Evolutionary conservation across 2,113 vertebrate species (phyloP).

Genomic region (Bubo bubo): DNA sequence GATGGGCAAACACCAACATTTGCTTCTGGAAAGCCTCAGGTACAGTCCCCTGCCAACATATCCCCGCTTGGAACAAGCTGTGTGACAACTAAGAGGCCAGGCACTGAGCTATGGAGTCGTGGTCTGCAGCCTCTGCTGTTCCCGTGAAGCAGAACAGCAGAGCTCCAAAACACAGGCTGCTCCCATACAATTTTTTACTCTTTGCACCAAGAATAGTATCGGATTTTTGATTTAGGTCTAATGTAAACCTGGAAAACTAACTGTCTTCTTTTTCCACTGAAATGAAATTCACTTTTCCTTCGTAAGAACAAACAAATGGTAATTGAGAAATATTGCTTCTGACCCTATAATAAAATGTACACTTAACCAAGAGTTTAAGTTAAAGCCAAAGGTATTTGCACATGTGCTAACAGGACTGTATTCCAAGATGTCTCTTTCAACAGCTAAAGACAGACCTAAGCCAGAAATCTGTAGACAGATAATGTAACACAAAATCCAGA

Average conservation of each 20-base stretch:
- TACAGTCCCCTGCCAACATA: background rate
- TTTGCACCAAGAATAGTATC: background rate
- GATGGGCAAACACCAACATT: background rate
- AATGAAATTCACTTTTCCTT: background rate
- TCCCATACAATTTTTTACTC: background rate
- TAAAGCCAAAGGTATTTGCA: background rate
- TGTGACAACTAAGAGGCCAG: background rate
- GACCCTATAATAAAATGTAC: background rate
- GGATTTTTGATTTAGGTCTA: slow-evolving; percentile 21
- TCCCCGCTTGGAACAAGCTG: background rate
- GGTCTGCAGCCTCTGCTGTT: background rate
- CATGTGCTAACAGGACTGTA: background rate
- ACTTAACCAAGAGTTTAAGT: background rate
- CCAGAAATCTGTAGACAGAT: background rate
- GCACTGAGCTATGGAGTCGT: background rate
- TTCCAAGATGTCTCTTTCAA: background rate
- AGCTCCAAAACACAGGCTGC: background rate
- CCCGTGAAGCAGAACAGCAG: background rate
- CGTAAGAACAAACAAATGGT: background rate
- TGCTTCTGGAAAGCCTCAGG: background rate
- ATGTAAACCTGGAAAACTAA: background rate
- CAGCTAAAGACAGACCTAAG: background rate
- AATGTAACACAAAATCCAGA: background rate
- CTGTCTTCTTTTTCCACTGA: background rate
- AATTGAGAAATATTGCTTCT: slow-evolving; percentile 6